Conservation (phyloP, 2,797 vertebrate genomes). For the Lagorchestes hirsutus region DNA sequence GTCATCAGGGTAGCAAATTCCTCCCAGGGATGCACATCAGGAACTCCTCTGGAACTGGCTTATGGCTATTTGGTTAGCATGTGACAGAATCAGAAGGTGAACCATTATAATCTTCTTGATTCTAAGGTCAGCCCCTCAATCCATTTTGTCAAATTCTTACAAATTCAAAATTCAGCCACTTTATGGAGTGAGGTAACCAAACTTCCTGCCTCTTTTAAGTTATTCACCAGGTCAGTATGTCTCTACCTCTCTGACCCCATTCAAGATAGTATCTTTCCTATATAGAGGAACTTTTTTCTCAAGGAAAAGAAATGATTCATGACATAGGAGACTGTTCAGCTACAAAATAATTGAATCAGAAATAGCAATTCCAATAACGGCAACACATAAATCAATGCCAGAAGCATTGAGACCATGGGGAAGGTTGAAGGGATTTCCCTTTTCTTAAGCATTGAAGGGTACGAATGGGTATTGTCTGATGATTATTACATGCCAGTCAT, state of each 20-base stretch:
- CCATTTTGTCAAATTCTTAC: background rate
- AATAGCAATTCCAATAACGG: background rate
- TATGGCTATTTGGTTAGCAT: background rate
- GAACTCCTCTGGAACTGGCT: background rate
- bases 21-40: background rate
- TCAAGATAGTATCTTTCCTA: conserved; percentile 25
- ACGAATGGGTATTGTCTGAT: conserved; percentile 23
- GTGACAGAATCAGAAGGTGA: background rate
- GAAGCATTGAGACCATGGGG: conserved; percentile 17
- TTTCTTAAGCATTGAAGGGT: conserved; percentile 17
- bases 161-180: conserved; percentile 3
- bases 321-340: conserved; percentile 13
- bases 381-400: conserved; percentile 11
- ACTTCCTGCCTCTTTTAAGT: background rate
- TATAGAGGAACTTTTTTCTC: background rate
- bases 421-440: conserved; percentile 34
- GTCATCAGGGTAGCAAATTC: background rate
- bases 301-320: background rate
- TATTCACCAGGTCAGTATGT: background rate
- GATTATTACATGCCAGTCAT: conserved; percentile 65
- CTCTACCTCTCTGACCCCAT: background rate
- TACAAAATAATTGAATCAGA: conserved; percentile 30
- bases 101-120: background rate
- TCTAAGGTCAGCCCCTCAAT: background rate
- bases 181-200: conserved; percentile 2